Evolutionary conservation across 2,113 vertebrate genomes (phyloP).

Genomic region (Eira barbara): DNA sequence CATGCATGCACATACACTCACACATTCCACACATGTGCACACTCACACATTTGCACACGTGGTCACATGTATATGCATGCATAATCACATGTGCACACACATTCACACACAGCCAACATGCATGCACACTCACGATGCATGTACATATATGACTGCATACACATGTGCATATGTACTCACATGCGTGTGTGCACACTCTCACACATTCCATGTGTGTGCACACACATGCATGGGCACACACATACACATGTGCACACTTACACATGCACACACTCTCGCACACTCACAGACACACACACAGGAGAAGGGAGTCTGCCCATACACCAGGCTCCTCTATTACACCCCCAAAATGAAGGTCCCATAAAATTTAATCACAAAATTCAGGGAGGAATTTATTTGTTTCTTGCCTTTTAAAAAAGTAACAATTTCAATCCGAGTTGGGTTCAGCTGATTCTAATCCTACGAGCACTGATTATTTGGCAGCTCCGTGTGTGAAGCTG

Average conservation of each 20-base stretch:
- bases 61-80: accelerated
- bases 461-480: accelerated
- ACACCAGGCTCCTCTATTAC: background rate
- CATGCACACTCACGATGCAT: background rate
- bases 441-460: background rate
- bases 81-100: too few relatives aligned
- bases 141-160: too few relatives aligned
- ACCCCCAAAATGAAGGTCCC: background rate
- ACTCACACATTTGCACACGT: accelerated
- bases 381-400: too few relatives aligned
- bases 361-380: background rate
- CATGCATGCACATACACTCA: accelerated
- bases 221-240: background rate
- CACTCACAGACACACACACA: too few relatives aligned
- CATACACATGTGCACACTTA: background rate
- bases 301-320: accelerated
- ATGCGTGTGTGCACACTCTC: too few relatives aligned
- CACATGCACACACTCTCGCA: background rate
- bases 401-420: background rate
- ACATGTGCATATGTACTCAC: too few relatives aligned
- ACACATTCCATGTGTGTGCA: too few relatives aligned
- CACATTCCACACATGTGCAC: background rate
- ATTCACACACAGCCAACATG: too few relatives aligned
- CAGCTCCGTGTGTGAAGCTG: accelerated
- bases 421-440: too few relatives aligned